Conservation (phyloP, 2,888 invertebrate species). For the Litoditis marina region DNA sequence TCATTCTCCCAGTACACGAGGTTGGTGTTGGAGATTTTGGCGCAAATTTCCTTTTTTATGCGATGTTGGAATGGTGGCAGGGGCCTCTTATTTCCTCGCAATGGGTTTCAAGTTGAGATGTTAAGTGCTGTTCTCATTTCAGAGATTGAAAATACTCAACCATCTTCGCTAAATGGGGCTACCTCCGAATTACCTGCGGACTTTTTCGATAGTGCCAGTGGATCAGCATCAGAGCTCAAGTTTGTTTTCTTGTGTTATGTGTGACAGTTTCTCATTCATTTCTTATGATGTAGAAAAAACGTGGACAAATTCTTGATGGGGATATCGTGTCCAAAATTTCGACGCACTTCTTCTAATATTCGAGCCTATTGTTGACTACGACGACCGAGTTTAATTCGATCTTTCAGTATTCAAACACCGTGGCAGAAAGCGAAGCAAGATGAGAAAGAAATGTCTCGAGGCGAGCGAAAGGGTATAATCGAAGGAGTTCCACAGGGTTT, state of each 20-base stretch:
- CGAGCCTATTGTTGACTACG: not conserved
- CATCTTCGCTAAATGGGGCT: not conserved
- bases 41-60: too few species aligned
- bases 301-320: too few species aligned
- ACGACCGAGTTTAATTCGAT: not conserved
- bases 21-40: too few species aligned
- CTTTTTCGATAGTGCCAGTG: constrained; percentile 15
- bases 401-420: constrained; percentile 17
- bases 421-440: constrained; percentile 26
- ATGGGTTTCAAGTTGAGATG: too few species aligned
- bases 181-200: constrained; percentile 15
- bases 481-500: constrained; percentile 46
- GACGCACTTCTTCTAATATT: not conserved
- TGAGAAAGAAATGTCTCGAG: constrained; percentile 10
- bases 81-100: too few species aligned
- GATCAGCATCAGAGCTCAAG: not conserved
- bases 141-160: not conserved
- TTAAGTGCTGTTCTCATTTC: too few species aligned
- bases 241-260: too few species aligned
- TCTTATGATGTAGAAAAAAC: not conserved
- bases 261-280: not conserved
- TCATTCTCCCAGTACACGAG: too few species aligned
- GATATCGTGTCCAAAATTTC: too few species aligned
- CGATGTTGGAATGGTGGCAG: too few species aligned
- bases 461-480: constrained; percentile 25